Base-by-base conservation (phyloP, 2,888 invertebrate genomes). In the Plagodis pulveraria region DNA sequence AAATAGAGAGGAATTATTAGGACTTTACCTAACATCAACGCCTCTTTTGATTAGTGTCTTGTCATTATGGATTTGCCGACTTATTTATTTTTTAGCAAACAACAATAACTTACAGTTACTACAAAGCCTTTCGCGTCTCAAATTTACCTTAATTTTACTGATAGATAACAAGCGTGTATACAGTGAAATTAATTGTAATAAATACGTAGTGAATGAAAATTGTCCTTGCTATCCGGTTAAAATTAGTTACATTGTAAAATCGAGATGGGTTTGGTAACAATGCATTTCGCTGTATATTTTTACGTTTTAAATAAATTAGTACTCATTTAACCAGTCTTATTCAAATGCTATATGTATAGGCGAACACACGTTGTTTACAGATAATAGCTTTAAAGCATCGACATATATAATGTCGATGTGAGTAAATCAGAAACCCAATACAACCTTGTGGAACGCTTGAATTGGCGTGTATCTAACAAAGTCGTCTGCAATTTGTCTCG, bases 401-500 rank as follows among this genome's bases (percentile, higher is more conserved):
- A n/a, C 5, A 38, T 38, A 38, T 8, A 38, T 9, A 38, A 8
- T 8, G 34, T 50, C 44, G 11, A 46, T 47, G 38, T 6, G 40
- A 58, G 43, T 33, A 11, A 50, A 54, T 51, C 50, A 34, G 38
- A 44, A 47, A 59, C 45, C 50, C 55, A 56, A 62, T 53, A 55
- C 58, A 47, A 61, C 63, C 53, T 62, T 44, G 54, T 66, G 62
- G 52, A 68, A 58, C 58, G 47, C 54, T 61, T 60, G 68, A 65
- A 68, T 65, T 66, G 62, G 62, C 62, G 69, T 67, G 66, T 69
- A 71, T 65, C 70, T 64, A 65, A 79, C 75, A 76, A 76, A 81
- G 78, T 83, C 77, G 77, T 79, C 76, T 81, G 74, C 80, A 81
- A 83, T 85, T 83, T 83, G 83, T 85, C 80, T 82, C 76, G 71